Base-by-base conservation (phyloP, 64 coral and sea anemone genomes). In the Stichodactyla helianthus region DNA sequence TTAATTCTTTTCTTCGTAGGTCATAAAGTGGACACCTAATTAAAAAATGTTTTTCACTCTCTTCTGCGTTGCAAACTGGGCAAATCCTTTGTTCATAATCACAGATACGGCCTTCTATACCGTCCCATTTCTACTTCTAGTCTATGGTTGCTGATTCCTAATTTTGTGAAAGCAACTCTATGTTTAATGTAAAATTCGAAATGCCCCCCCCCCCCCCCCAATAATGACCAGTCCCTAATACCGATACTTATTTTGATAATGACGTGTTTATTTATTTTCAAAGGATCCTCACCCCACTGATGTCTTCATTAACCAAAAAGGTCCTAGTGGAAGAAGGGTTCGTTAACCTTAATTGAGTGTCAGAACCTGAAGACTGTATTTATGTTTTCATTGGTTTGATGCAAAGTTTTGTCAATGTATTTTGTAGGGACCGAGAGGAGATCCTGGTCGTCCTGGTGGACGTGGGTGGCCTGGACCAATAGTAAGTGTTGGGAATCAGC, bases 401-500 rank as follows among this genome's bases (percentile, higher is more conserved):
- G 25, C 12, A 27, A 13, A 11, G 25, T 70, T 6, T 82, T 22
- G 53, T 82, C 14, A 0, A 51, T 62, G 19, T 25, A 9, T 60
- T 25, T 65, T 59, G 5, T 18, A 84, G 83, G 83, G 83, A 84
- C 83, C 83, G 16, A 58, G 59, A 60, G 83, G 83, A 60, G 83
- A 84, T 59, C 83, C 83, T 62, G 83, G 83, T 60, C 54, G 83
- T 27, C 18, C 52, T 26, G 83, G 83, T 54, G 83, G 56, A 16
- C 78, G 6, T 82, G 90, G 90, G 44, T 86, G 79, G 59, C 51
- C 77, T 74, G 90, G 90, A 51, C 50, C 57, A 23, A 15, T 17
- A 56, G 83, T 84, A 84, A 31, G 82, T 79, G 0, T 22, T 51
- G 26, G 77, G 28, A 16, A 3, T 44, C n/a, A 50, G n/a, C 35